A percentile compares a stretch with the other conserved stretches of the same genome.
Evolutionary conservation across 2,113 vertebrate genomes (phyloP).

Genomic region (Pica pica): DNA sequence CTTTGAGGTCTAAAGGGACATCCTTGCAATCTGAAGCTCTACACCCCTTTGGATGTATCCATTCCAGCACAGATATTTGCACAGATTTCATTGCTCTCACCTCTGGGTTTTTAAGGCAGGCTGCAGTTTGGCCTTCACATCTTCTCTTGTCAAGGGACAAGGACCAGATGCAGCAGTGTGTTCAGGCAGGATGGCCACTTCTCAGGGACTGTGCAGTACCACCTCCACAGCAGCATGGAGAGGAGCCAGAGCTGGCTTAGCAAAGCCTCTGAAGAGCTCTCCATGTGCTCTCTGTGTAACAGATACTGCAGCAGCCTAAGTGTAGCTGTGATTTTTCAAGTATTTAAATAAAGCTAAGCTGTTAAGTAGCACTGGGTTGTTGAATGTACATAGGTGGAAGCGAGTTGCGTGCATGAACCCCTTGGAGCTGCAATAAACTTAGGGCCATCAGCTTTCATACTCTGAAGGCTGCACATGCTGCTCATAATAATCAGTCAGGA

Average conservation of each 20-base stretch:
- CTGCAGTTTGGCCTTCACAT: background rate
- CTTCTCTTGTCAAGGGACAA: background rate
- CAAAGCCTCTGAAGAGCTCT: background rate
- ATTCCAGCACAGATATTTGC: background rate
- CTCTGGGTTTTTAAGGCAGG: background rate
- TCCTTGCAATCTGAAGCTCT: background rate
- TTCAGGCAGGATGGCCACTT: background rate
- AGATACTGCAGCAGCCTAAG: background rate
- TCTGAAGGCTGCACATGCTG: background rate
- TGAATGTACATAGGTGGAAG: background rate
- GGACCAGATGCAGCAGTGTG: background rate
- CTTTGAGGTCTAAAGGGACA: background rate
- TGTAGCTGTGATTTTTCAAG: background rate
- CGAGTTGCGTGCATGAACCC: fast-evolving
- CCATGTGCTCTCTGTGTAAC: fast-evolving
- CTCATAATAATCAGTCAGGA: background rate
- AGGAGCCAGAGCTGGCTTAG: background rate
- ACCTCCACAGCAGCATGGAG: fast-evolving
- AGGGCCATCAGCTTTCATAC: background rate
- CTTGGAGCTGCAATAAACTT: background rate
- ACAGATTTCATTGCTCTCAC: fast-evolving
- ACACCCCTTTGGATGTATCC: background rate
- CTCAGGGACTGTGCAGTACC: background rate
- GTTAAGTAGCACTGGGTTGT: background rate
- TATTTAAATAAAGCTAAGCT: background rate